A percentile compares a stretch with the other conserved stretches of the same genome.
phyloP scores from a whole-genome alignment of 2,113 vertebrate genomes.

The Phyllostomus discolor region DNA sequence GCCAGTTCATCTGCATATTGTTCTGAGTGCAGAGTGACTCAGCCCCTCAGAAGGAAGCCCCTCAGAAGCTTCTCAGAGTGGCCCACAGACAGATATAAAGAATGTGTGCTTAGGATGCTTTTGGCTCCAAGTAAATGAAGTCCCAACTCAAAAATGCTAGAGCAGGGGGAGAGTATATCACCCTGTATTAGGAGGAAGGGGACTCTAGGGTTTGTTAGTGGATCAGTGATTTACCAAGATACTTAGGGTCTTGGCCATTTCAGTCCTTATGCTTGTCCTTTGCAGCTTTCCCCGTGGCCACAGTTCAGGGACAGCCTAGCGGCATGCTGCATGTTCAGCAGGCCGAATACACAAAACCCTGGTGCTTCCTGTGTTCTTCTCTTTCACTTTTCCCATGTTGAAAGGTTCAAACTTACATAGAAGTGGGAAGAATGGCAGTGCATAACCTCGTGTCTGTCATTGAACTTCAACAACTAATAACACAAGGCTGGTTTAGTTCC shows the following conservation, averaged over 20 bases:
- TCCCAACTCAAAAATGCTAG: neutral
- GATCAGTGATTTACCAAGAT: neutral
- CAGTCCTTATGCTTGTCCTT: neutral
- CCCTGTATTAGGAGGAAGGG: no score
- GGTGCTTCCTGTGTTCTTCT: neutral
- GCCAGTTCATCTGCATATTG: neutral
- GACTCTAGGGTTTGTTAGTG: accelerated
- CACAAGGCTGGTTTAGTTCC: neutral
- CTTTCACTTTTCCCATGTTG: neutral
- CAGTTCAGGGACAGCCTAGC: no score
- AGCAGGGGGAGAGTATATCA: neutral
- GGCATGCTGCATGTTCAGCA: accelerated
- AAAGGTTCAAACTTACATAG: neutral
- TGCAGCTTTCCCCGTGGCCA: neutral
- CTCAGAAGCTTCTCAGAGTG: neutral
- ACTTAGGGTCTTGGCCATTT: neutral
- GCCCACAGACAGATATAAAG: neutral
- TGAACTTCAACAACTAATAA: neutral
- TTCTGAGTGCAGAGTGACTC: neutral
- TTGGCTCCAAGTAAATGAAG: neutral
- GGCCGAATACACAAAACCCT: neutral
- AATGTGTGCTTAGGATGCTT: neutral
- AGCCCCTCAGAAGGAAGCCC: neutral
- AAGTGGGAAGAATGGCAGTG: neutral
- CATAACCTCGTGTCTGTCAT: neutral